A percentile compares a stretch with the other conserved stretches of the same genome.
Evolutionary conservation across 2,113 vertebrate genomes (phyloP).

Genomic region (Turdus rufiventris): DNA sequence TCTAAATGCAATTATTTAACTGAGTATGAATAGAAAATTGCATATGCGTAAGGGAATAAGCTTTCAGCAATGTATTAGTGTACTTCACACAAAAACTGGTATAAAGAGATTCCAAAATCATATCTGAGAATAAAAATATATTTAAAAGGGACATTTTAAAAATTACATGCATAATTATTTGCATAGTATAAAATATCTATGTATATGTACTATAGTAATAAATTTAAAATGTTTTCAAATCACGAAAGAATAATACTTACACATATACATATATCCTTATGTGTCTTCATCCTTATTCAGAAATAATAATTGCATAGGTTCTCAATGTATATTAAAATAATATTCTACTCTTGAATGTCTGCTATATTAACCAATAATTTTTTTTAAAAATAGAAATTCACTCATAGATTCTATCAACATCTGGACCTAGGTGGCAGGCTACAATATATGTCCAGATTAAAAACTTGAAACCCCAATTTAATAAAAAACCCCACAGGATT

Average conservation of each 20-base stretch:
- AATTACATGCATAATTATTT: conserved; percentile 33
- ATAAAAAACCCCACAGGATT: conserved; percentile 9
- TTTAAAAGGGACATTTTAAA: conserved; percentile 55
- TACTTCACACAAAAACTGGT: conserved; percentile 48
- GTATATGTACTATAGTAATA: conserved; percentile 25
- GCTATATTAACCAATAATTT: neutral
- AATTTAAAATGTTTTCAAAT: conserved; percentile 7
- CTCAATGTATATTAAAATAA: neutral
- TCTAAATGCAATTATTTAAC: conserved; percentile 64
- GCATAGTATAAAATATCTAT: neutral
- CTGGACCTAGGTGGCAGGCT: conserved; percentile 4
- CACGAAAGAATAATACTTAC: neutral
- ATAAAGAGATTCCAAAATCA: conserved; percentile 49
- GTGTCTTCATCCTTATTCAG: neutral
- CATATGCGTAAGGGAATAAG: conserved; percentile 46
- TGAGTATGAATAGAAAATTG: conserved; percentile 54
- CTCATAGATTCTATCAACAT: neutral
- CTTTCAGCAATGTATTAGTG: conserved; percentile 49
- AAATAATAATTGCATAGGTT: neutral
- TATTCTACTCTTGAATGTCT: neutral
- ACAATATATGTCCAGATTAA: conserved; percentile 42
- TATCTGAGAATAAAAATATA: conserved; percentile 49
- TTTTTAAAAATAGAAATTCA: neutral
- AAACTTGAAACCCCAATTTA: conserved; percentile 39
- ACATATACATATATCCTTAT: neutral